Conservation (phyloP, 1,140 invertebrate genomes). For the Dinoponera quadriceps region DNA sequence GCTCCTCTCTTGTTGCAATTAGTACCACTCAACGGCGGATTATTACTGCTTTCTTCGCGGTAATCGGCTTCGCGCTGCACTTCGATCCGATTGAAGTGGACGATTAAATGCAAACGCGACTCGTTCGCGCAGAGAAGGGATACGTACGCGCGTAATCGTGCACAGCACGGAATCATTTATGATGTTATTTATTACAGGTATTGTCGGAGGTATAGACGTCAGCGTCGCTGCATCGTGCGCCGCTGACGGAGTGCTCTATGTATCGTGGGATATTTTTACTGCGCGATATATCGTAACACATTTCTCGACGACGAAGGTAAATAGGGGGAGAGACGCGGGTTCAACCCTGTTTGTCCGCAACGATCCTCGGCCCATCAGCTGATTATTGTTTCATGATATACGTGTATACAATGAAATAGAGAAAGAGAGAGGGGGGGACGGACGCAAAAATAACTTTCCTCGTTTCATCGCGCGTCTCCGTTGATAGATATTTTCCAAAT, state of each 20-base stretch:
- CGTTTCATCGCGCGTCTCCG: not conserved
- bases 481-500: conserved; percentile 48
- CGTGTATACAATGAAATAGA: too few species aligned
- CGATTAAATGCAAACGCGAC: not conserved
- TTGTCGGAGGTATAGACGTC: conserved; percentile 10
- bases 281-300: conserved; percentile 36
- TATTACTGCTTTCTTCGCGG: conserved; percentile 22
- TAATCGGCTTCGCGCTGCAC: not conserved
- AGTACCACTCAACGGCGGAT: conserved; percentile 15
- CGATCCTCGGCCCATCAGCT: not conserved
- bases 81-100: not conserved
- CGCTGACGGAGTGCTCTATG: not conserved
- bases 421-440: too few species aligned
- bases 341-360: conserved; percentile 13
- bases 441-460: conserved; percentile 26
- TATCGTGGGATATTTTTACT: conserved; percentile 21
- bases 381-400: conserved; percentile 36
- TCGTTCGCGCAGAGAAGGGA: not conserved
- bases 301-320: conserved; percentile 13
- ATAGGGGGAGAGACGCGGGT: not conserved
- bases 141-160: not conserved
- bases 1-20: conserved; percentile 45
- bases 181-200: conserved; percentile 8
- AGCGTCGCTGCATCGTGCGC: conserved; percentile 21
- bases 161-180: conserved; percentile 9